A percentile compares a stretch with the other conserved stretches of the same genome.
Evolutionary conservation across 2,113 vertebrate species (phyloP).

Genomic region (Ictidomys tridecemlineatus): DNA sequence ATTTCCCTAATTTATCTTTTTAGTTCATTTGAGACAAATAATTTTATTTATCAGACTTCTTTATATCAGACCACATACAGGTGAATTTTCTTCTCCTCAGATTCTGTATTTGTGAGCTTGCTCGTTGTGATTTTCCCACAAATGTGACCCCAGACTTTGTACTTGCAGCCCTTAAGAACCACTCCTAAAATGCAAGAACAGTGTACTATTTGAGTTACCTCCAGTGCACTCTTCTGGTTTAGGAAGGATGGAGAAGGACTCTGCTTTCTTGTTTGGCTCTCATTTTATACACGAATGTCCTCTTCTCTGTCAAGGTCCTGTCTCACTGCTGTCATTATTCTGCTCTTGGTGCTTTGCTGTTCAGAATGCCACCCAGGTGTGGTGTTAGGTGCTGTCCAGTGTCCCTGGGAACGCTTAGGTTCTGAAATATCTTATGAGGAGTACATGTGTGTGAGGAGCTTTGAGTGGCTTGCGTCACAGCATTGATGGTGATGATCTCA

Average conservation of each 20-base stretch:
- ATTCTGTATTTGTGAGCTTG: neutral
- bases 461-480: too few species aligned
- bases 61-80: neutral
- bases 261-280: too few species aligned
- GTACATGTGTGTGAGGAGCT: too few species aligned
- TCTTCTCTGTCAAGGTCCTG: neutral
- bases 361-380: neutral
- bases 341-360: neutral
- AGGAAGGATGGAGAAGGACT: too few species aligned
- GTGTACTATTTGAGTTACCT: too few species aligned
- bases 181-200: too few species aligned
- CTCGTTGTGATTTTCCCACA: neutral
- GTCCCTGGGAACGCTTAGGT: neutral
- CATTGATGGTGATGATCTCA: too few species aligned
- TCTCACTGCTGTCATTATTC: neutral
- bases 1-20: neutral
- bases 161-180: too few species aligned
- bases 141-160: neutral
- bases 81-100: neutral
- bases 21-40: neutral
- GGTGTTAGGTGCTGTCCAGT: neutral
- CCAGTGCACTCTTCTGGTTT: too few species aligned
- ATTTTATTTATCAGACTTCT: slow-evolving; percentile 39
- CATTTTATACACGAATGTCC: too few species aligned
- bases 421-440: too few species aligned